A percentile compares a stretch with the other conserved stretches of the same genome.
Conservation (phyloP, 1,140 invertebrate genomes). For the Anoplolepis gracilipes region DNA sequence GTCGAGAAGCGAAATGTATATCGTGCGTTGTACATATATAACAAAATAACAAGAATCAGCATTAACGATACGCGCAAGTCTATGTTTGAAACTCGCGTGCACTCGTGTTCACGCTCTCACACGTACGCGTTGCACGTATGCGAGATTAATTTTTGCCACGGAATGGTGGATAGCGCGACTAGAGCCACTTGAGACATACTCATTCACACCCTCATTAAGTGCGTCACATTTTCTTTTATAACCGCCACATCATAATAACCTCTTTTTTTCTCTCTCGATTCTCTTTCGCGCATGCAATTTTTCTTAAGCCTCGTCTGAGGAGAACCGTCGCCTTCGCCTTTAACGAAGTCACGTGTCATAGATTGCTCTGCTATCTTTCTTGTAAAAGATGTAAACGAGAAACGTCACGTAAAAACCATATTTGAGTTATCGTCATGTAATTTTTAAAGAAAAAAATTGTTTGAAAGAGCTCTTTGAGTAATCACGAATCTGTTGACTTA, state of each 20-base stretch:
- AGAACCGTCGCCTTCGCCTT: constrained; percentile 59
- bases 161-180: constrained; percentile 74
- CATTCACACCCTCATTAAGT: constrained; percentile 81
- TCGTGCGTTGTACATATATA: neutral
- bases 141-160: constrained; percentile 76
- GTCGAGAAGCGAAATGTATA: neutral
- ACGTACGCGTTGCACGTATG: constrained; percentile 36
- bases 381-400: constrained; percentile 23
- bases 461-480: neutral
- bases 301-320: constrained; percentile 69
- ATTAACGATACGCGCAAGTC: neutral
- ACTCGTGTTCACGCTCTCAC: constrained; percentile 8
- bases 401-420: constrained; percentile 26
- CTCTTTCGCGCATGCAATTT: constrained; percentile 46
- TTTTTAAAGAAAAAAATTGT: neutral
- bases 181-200: constrained; percentile 80
- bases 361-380: constrained; percentile 10
- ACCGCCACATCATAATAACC: constrained; percentile 41
- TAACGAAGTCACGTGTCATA: neutral
- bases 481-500: neutral
- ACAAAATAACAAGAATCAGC: neutral
- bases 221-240: constrained; percentile 60
- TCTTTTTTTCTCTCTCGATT: constrained; percentile 31
- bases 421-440: neutral
- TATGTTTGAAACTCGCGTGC: neutral